Percentiles rank a stretch among this genome's conserved stretches.
These are phyloP conservation scores for Aegithalos caudatus DNA, from an alignment of 2,113 vertebrate species.

Conservation along the genomic window DNA sequence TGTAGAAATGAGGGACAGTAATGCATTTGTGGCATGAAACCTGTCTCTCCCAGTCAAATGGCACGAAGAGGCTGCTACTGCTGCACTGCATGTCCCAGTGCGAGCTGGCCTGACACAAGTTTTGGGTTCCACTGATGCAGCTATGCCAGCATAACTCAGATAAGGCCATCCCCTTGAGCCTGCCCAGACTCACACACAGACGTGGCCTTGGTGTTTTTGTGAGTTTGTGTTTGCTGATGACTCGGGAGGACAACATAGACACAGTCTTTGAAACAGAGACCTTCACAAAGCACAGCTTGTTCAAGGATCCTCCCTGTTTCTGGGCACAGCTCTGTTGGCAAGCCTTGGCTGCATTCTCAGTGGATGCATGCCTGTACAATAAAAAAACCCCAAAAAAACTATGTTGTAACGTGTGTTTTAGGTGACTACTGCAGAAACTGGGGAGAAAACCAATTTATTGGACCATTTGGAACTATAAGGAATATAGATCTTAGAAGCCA, in stretches of 20 bases:
- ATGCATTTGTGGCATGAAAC: neutral
- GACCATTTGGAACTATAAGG: neutral
- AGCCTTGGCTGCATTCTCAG: neutral
- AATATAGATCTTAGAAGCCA: neutral
- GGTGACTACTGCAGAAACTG: neutral
- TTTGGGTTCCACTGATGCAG: accelerated
- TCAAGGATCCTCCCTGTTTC: neutral
- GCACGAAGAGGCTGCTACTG: neutral
- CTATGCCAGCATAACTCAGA: neutral
- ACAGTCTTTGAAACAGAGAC: neutral
- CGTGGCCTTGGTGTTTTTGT: neutral
- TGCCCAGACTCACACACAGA: neutral
- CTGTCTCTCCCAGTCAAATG: neutral
- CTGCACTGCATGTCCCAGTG: neutral
- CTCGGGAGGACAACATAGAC: neutral
- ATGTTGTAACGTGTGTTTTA: neutral
- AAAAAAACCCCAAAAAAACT: neutral
- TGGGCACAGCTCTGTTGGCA: neutral
- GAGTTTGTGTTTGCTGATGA: neutral
- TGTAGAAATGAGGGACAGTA: neutral
- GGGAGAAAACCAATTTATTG: neutral
- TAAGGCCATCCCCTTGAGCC: accelerated
- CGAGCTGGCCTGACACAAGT: neutral
- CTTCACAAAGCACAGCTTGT: neutral
- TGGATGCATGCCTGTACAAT: no score